Base-by-base conservation (phyloP, 2,888 invertebrate species). In the Dolomedes plantarius region DNA sequence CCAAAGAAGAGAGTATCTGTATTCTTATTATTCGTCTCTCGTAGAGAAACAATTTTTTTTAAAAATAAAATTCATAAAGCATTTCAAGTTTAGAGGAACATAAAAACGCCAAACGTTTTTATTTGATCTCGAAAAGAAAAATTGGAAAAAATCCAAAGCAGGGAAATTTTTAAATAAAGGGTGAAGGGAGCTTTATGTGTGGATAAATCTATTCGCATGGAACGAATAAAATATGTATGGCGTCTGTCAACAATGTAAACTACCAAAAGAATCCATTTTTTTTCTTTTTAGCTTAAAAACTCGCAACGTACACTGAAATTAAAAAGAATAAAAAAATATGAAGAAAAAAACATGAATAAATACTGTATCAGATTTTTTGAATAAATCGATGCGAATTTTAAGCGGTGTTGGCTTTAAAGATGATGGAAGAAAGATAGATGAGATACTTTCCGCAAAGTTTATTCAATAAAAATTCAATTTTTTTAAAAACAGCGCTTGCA, bases 361-460 rank as follows among this genome's bases (percentile, higher is more conserved):
- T 39, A 62, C 39, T 39, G 41, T 78, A 78, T 78, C 71, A 28
- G 71, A 78, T 78, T 56, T 23, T 77, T 29, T 62, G 29, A 78
- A 36, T 28, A 41, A 32, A 41, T 27, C 29, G 78, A 71, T 78
- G 71, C 62, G 56, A 56, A 62, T 39, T 64, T 41, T 31, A 62
- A 36, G 13, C 29, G 64, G 71, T 64, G 78, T 64, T 71, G 64
- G 71, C 64, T 71, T 78, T 78, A 71, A 78, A 71, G 78, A 78
- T 64, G 78, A 78, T 65, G 62, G 36, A 78, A 32, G 1, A 39
- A 56, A 73, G 27, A 64, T 74, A 74, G 27, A 68, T 29, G 77
- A 64, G 69, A 62, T 41, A 36, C 23, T 29, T 50, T 32, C 27
- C 29, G 2, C 56, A 56, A 64, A 78, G 75, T 75, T 39, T 36